Percentiles rank a stretch among this genome's conserved stretches.
These are phyloP conservation scores for Polydrusus pterygomalis DNA, from an alignment of 2,888 invertebrate species.

Conservation along the genomic window DNA sequence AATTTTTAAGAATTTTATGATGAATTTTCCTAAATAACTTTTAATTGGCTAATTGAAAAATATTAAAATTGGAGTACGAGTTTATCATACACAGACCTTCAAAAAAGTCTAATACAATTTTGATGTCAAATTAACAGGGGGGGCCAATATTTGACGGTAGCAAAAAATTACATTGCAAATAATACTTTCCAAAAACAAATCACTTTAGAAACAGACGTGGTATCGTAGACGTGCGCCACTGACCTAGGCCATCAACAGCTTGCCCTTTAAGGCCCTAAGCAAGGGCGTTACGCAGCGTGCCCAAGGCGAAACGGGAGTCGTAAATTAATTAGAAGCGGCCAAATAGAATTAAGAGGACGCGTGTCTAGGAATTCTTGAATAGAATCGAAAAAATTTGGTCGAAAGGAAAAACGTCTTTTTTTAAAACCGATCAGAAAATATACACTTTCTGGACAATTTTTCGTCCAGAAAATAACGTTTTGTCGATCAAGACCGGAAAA, in stretches of 20 bases:
- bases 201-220: not conserved
- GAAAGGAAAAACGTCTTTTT: not conserved
- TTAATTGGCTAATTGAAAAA: too few species aligned
- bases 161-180: too few species aligned
- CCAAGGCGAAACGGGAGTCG: conserved; percentile 36
- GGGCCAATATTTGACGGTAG: too few species aligned
- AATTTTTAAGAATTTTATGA: too few species aligned
- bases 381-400: conserved; percentile 5
- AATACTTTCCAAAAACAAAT: not conserved
- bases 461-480: too few species aligned
- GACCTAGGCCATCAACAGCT: conserved; percentile 25
- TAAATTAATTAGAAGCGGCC: conserved; percentile 49
- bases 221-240: conserved; percentile 19
- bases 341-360: conserved; percentile 42
- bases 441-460: too few species aligned
- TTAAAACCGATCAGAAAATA: not conserved
- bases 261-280: conserved; percentile 34
- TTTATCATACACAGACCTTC: too few species aligned
- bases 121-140: too few species aligned
- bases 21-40: too few species aligned
- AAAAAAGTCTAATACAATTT: too few species aligned
- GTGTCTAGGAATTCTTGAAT: conserved; percentile 26
- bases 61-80: too few species aligned
- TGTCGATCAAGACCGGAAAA: too few species aligned
- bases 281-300: conserved; percentile 36